Evolutionary conservation across 2,113 vertebrate species (phyloP), one percentile per base, ranked within the genome.

Genomic region (Probosciger aterrimus): DNA sequence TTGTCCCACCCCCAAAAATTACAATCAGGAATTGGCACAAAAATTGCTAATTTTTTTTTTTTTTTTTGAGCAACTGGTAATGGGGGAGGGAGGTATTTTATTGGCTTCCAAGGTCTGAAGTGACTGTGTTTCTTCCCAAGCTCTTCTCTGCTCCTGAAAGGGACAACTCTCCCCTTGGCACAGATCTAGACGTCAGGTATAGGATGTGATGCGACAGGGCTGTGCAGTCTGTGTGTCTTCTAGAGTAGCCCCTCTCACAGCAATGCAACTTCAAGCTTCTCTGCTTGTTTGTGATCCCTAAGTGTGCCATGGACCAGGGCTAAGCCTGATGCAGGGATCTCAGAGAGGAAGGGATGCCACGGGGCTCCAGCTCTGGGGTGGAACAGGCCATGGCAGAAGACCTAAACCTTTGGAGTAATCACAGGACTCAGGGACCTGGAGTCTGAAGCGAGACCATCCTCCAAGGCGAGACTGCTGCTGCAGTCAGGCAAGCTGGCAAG

Each of bases 331-430:
- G 5, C 17, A 31, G 41, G 12, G 27, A 67, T 60, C 64, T 82
- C 39, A 41, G 77, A 70, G 8, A 41, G 7, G 11, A 14, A 90
- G 9, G 22, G 49, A 92, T n/a, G 28, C 7, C 46, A 24, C 0
- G 0, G 24, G 12, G 35, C 20, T 52, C 13, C 37, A 84, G 46
- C 18, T 65, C 0, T 0, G 44, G 12, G 33, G 3, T 24, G 25
- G 50, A 77, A 81, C 7, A 50, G 50, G 14, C 46, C 37, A 14
- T 35, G 23, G 50, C 1, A 9, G 25, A 31, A 73, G 9, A 82
- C 27, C 24, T 39, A 50, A 9, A 47, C 27, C 41, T 53, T 23
- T 62, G 53, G 49, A 89, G 31, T 16, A 89, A 73, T 11, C 49
- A 73, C 3, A 2, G 62, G 60, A 92, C 33, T 73, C 10, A 5